Evolutionary conservation across 2,888 invertebrate genomes (phyloP), one percentile per base, ranked within the genome.

Genomic region (Zygogramma bicolorata): DNA sequence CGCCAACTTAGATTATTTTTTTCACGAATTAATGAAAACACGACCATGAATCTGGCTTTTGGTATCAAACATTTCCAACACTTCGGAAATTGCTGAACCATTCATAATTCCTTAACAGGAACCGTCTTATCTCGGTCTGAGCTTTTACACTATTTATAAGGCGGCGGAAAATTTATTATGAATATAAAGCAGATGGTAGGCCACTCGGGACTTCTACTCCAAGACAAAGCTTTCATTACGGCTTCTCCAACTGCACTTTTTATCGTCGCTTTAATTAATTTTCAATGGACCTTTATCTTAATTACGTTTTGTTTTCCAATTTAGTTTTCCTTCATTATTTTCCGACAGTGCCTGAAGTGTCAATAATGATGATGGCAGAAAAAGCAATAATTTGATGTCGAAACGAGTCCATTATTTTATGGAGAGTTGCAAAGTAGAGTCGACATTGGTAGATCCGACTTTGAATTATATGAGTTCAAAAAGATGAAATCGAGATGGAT

Each of bases 221-320:
- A 46, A 70, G 63, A 68, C 68, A 65, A 49, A 69, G 70, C 70
- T 70, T 73, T 68, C 68, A 73, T 63, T 73, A 61, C 59, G 40
- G 73, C 73, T 69, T 58, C 68, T 63, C 62, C 31, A 59, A 38
- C 62, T 63, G 66, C 42, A 49, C 42, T 75, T 75, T 73, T 66
- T 67, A 67, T 70, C 65, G 65, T 38, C 42, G 63, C 68, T 68
- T 74, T 74, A 68, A 74, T 74, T 74, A 71, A 71, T 71, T 74
- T 74, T 74, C 74, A 68, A 71, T 71, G 68, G 53, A 62, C 65
- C 61, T 71, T 62, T 65, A 74, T 71, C 71, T 68, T 74, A 61
- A 74, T 74, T 74, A 68, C 61, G 65, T 34, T 58, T 57, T 65
- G 31, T 65, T 71, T 62, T 67, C 49, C 31, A 58, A 61, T 74